Evolutionary conservation across 2,797 vertebrate genomes (phyloP).

Genomic region (Alosa sapidissima): DNA sequence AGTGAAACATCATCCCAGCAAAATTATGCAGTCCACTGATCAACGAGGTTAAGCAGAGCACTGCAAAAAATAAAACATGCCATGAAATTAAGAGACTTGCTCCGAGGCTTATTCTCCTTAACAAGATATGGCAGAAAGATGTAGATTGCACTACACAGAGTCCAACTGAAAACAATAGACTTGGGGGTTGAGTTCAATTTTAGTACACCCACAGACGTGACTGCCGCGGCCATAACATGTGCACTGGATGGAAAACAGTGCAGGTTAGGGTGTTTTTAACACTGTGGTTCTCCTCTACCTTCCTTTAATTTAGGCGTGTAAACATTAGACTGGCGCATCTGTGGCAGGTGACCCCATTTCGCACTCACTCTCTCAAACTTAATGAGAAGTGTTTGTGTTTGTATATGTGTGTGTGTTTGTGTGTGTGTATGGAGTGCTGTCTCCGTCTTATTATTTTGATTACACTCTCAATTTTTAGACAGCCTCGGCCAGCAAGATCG

Average conservation of each 20-base stretch:
- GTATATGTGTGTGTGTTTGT: not conserved
- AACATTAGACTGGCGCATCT: not conserved
- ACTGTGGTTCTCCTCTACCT: not conserved
- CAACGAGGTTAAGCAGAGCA: constrained; percentile 19
- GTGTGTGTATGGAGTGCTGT: not conserved
- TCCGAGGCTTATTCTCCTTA: constrained; percentile 13
- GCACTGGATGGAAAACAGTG: not conserved
- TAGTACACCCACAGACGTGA: not conserved
- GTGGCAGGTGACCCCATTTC: not conserved
- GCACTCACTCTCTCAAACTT: not conserved
- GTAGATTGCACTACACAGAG: not conserved
- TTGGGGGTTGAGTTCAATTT: not conserved
- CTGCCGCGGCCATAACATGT: not conserved
- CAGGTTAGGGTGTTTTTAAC: not conserved
- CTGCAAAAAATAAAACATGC: constrained; percentile 18
- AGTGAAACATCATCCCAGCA: constrained; percentile 13
- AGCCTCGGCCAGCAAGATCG: not conserved
- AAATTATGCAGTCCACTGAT: constrained; percentile 16
- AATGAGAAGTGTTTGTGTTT: constrained; percentile 14
- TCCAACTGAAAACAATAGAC: not conserved
- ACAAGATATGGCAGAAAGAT: constrained; percentile 15
- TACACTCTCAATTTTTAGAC: constrained; percentile 1
- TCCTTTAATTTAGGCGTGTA: not conserved
- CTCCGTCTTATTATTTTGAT: not conserved
- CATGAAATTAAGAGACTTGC: constrained; percentile 11